phyloP scores from a whole-genome alignment of 2,113 vertebrate genomes.

The Caretta caretta region DNA sequence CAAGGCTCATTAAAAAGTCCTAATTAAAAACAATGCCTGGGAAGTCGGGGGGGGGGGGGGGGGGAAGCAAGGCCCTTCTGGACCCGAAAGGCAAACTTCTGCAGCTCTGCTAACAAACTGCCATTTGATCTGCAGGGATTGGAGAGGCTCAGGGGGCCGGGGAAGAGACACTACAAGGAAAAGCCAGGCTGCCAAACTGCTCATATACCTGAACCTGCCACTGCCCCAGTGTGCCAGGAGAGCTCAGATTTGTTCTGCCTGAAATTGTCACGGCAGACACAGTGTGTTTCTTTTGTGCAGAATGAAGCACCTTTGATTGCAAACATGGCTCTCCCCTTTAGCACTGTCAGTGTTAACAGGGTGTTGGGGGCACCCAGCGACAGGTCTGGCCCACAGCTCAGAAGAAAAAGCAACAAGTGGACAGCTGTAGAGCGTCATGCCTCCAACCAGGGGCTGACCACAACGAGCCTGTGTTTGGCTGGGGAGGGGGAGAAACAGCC shows the following conservation, averaged over 20 bases:
- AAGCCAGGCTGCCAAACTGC: background rate
- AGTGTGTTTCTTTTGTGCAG: constrained; percentile 70
- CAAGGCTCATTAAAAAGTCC: background rate
- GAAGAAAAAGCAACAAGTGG: background rate
- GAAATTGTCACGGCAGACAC: constrained; percentile 67
- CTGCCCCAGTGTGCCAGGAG: constrained; percentile 7
- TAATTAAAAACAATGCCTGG: constrained; percentile 17
- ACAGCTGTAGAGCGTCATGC: no score
- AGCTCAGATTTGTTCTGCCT: constrained; percentile 69
- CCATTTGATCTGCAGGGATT: constrained; percentile 12
- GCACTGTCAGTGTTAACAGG: background rate
- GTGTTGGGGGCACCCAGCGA: background rate
- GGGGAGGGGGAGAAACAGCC: background rate
- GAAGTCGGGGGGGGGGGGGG: background rate
- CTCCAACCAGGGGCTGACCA: background rate
- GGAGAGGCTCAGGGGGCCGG: background rate
- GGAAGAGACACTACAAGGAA: background rate
- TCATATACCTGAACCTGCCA: background rate
- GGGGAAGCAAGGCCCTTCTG: background rate
- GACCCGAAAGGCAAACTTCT: constrained; percentile 11
- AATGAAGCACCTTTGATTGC: constrained; percentile 34
- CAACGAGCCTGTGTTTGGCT: background rate
- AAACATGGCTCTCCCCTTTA: constrained; percentile 48
- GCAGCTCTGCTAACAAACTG: background rate
- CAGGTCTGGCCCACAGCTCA: background rate